Base-by-base conservation (phyloP, 2,888 invertebrate genomes). In the Chrysopilus asiliformis region DNA sequence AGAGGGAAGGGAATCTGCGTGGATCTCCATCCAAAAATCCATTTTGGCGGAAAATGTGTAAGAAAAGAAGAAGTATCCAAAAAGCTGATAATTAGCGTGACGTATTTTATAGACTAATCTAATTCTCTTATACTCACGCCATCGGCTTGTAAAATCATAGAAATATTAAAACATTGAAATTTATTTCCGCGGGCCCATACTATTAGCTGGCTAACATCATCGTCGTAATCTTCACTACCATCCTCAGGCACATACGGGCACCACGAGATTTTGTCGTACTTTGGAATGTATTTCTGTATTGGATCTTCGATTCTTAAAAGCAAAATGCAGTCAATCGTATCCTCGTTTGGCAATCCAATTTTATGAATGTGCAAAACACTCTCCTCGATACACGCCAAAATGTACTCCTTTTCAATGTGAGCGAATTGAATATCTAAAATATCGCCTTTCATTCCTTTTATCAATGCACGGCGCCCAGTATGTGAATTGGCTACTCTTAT, bases 361-460 rank as follows among this genome's bases (percentile, higher is more conserved):
- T 78, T 74, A 55, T 86, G 78, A 34, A 94, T 76, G 58, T 81
- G 82, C 44, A 94, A 70, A 53, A 91, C 91, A 47, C 71, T 71
- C 49, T 81, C 81, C 61, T 95, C 94, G 34, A 93, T 83, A 48
- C 82, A 83, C 1, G 86, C 94, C 26, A 95, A 64, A 40, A 90
- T 70, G 26, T 83, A 75, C 48, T 83, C 77, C 37, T 74, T 71
- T 44, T 74, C 71, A 30, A 84, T 76, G 57, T 85, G 80, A 4
- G 93, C 87, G 66, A 95, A 95, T 2, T 90, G 77, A 32, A 95
- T 63, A 60, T 95, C 95, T 58, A 85, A 76, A n/a, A 94, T 82
- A 58, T 81, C 72, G 25, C 89, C 90, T 34, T 74, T 74, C 71
- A 89, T 81, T 27, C 87, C 89, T 58, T 87, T 89, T 35, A 94